These are phyloP conservation scores for Lithophane leautieri DNA, from an alignment of 2,888 invertebrate species.

Conservation along the genomic window DNA sequence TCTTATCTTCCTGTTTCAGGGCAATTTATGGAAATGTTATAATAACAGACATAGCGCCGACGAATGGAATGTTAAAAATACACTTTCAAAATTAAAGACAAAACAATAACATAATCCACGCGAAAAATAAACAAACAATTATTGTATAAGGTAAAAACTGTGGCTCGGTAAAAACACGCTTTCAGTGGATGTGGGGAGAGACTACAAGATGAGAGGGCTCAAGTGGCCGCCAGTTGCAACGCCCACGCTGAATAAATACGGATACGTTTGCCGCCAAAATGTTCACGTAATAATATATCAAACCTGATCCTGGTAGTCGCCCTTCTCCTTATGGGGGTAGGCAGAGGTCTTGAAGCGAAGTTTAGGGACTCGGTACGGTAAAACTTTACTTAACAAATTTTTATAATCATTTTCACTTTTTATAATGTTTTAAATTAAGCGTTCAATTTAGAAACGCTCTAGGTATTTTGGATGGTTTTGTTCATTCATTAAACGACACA, in stretches of 20 bases:
- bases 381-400: background rate
- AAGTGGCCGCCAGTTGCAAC: slow-evolving; percentile 68
- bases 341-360: slow-evolving; percentile 8
- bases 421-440: background rate
- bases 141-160: slow-evolving; percentile 43
- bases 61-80: slow-evolving; percentile 13
- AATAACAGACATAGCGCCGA: slow-evolving; percentile 2
- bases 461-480: background rate
- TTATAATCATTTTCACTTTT: background rate
- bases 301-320: slow-evolving; percentile 38
- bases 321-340: background rate
- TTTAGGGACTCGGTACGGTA: background rate
- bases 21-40: slow-evolving; percentile 19
- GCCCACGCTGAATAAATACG: slow-evolving; percentile 73
- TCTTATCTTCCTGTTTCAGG: slow-evolving; percentile 25
- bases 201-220: slow-evolving; percentile 69
- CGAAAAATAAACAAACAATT: slow-evolving; percentile 36
- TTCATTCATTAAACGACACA: background rate
- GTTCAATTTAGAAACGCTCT: background rate
- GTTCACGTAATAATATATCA: slow-evolving; percentile 62
- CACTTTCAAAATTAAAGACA: slow-evolving; percentile 10
- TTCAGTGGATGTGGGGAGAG: slow-evolving; percentile 69
- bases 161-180: slow-evolving; percentile 66
- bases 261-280: slow-evolving; percentile 67
- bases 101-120: slow-evolving; percentile 23